A percentile compares a stretch with the other conserved stretches of the same genome.
Conservation (phyloP, 2,888 invertebrate genomes). For the Hemithea aestivaria region DNA sequence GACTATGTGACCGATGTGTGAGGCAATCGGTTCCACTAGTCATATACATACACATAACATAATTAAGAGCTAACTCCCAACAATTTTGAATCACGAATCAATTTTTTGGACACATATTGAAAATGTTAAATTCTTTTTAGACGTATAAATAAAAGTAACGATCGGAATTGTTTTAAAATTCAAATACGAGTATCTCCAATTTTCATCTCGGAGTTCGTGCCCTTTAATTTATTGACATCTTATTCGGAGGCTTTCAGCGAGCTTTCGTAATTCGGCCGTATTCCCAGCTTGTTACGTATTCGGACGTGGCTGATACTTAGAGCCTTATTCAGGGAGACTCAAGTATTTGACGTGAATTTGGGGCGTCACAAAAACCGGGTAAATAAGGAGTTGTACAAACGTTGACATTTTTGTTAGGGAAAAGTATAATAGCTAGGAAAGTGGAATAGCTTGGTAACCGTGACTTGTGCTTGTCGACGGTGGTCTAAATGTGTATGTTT, state of each 20-base stretch:
- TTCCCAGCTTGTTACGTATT: slow-evolving; percentile 11
- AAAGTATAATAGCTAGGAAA: too few relatives aligned
- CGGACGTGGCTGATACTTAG: slow-evolving; percentile 11
- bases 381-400: slow-evolving; percentile 3
- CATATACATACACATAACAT: too few relatives aligned
- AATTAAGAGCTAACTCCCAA: too few relatives aligned
- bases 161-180: slow-evolving; percentile 18
- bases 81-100: too few relatives aligned
- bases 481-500: too few relatives aligned
- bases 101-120: too few relatives aligned
- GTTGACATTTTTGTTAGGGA: not conserved
- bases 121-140: too few relatives aligned
- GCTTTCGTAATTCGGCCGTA: not conserved
- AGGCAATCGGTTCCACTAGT: too few relatives aligned
- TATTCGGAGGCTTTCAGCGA: slow-evolving; percentile 2
- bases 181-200: slow-evolving; percentile 19
- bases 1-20: too few relatives aligned
- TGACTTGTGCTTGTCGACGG: too few relatives aligned
- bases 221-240: slow-evolving; percentile 13
- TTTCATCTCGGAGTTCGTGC: slow-evolving; percentile 8
- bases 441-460: too few relatives aligned
- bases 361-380: slow-evolving; percentile 3
- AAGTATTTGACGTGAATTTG: slow-evolving; percentile 8
- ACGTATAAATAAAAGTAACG: slow-evolving; percentile 9
- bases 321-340: slow-evolving; percentile 4